A percentile compares a stretch with the other conserved stretches of the same genome.
phyloP scores from a whole-genome alignment of 2,113 vertebrate genomes.

The Lota lota region DNA sequence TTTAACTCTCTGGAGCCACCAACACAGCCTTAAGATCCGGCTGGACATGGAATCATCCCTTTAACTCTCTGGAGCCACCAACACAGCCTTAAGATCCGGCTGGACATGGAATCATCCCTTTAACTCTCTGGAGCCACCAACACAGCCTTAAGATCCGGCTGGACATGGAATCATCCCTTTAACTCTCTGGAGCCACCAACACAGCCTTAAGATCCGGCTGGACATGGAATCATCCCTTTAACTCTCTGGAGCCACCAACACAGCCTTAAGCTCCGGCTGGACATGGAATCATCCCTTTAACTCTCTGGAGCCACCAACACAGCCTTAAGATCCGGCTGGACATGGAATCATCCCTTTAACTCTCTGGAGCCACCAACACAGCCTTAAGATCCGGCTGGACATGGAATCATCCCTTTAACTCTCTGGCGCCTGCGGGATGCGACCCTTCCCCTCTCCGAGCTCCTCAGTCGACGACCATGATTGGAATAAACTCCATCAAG shows the following conservation, averaged over 20 bases:
- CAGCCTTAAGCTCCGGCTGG: background rate
- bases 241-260: constrained; percentile 32
- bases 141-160: background rate
- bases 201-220: background rate
- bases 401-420: constrained; percentile 47
- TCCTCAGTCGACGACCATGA: constrained; percentile 48
- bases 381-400: constrained; percentile 4
- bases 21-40: constrained; percentile 1
- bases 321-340: constrained; percentile 4
- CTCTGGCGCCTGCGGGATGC: constrained; percentile 14
- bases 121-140: constrained; percentile 33
- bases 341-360: constrained; percentile 45
- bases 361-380: constrained; percentile 31
- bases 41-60: constrained; percentile 42
- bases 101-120: constrained; percentile 45
- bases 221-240: constrained; percentile 47
- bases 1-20: constrained; percentile 37
- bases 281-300: constrained; percentile 47
- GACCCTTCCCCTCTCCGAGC: constrained; percentile 17
- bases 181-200: constrained; percentile 31
- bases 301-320: constrained; percentile 33
- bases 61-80: constrained; percentile 36
- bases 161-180: constrained; percentile 47
- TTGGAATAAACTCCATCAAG: constrained; percentile 61
- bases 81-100: background rate